Conservation (phyloP, 2,888 invertebrate genomes). For the Embidobia sp. region DNA sequence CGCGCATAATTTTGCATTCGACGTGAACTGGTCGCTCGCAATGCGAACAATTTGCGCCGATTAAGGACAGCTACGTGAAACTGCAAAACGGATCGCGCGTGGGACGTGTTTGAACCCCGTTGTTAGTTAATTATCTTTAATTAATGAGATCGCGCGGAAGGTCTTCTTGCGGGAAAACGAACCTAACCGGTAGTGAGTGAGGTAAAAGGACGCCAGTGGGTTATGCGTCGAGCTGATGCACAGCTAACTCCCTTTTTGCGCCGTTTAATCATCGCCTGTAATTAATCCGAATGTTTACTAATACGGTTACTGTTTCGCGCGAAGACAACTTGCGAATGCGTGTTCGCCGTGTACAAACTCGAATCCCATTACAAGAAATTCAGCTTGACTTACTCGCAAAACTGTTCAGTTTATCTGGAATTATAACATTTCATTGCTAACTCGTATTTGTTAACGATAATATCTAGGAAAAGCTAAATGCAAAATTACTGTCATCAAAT, state of each 20-base stretch:
- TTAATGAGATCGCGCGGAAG: conserved; percentile 68
- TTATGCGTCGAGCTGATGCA: conserved; percentile 21
- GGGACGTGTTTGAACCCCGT: conserved; percentile 72
- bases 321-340: not conserved
- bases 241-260: conserved; percentile 27
- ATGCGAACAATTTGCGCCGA: conserved; percentile 65
- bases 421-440: too few relatives aligned
- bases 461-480: too few relatives aligned
- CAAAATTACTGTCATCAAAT: too few relatives aligned
- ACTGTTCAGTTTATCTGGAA: too few relatives aligned
- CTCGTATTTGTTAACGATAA: too few relatives aligned
- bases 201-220: conserved; percentile 26
- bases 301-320: conserved; percentile 16
- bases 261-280: conserved; percentile 31
- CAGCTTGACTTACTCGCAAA: too few relatives aligned
- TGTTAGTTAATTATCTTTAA: conserved; percentile 71
- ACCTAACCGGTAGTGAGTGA: conserved; percentile 35
- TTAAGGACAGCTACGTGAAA: conserved; percentile 64
- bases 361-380: too few relatives aligned
- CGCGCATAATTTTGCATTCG: conserved; percentile 56
- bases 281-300: conserved; percentile 38
- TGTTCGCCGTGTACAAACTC: too few relatives aligned
- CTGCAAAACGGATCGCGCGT: conserved; percentile 67
- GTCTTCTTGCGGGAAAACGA: conserved; percentile 49
- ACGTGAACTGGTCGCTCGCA: conserved; percentile 34